Conservation (phyloP, 2,888 invertebrate species). For the Aphrophora alni region DNA sequence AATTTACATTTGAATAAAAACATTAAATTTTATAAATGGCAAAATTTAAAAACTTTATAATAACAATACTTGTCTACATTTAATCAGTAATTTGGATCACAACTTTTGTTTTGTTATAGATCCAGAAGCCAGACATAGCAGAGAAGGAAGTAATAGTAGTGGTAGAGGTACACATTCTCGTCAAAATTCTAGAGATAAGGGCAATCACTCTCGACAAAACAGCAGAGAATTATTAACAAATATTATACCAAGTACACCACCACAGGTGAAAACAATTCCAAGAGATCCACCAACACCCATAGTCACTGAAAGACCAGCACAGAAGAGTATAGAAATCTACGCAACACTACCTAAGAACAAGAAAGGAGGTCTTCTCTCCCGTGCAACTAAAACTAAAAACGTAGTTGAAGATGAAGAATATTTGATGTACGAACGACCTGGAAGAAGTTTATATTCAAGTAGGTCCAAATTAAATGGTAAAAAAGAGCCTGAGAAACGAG, state of each 20-base stretch:
- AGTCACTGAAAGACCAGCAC: conserved; percentile 42
- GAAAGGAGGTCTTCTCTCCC: conserved; percentile 57
- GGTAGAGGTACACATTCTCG: conserved; percentile 69
- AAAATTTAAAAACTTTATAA: too few species aligned
- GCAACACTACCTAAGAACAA: conserved; percentile 91
- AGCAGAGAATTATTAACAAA: conserved; percentile 64
- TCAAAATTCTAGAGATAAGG: conserved; percentile 73
- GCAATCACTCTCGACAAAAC: conserved; percentile 68
- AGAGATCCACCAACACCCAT: conserved; percentile 49
- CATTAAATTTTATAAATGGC: too few species aligned
- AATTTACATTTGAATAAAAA: too few species aligned
- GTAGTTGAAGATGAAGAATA: conserved; percentile 76
- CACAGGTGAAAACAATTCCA: conserved; percentile 31
- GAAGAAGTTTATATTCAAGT: conserved; percentile 61
- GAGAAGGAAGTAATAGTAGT: conserved; percentile 77
- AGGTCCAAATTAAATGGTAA: conserved; percentile 73
- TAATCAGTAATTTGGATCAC: neutral
- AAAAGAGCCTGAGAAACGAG: conserved; percentile 76
- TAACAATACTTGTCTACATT: too few species aligned
- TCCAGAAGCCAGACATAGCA: conserved; percentile 69
- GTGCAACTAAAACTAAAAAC: conserved; percentile 60
- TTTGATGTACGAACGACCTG: conserved; percentile 68
- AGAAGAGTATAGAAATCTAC: conserved; percentile 85
- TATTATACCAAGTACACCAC: conserved; percentile 40
- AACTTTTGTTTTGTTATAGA: conserved; percentile 52